Conservation (phyloP, 2,888 invertebrate species). For the Noctua pronuba region DNA sequence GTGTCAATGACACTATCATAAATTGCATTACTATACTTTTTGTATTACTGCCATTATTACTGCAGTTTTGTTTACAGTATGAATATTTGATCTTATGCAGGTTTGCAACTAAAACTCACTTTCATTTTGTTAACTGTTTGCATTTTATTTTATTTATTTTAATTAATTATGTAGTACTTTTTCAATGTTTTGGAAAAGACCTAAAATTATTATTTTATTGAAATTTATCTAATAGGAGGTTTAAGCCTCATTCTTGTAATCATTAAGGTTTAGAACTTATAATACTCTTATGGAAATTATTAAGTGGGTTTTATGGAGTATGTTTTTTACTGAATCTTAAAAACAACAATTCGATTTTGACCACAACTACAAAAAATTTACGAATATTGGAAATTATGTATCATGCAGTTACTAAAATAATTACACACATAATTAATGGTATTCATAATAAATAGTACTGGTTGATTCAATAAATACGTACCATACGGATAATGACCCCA, state of each 20-base stretch:
- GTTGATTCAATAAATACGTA: not conserved
- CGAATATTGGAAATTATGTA: not conserved
- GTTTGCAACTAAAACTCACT: not conserved
- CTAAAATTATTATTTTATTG: not conserved
- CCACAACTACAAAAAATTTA: not conserved
- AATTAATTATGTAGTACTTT: not conserved
- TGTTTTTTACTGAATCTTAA: not conserved
- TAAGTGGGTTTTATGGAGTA: not conserved
- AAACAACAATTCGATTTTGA: not conserved
- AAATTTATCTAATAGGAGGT: not conserved
- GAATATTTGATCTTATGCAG: not conserved
- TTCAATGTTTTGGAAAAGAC: not conserved
- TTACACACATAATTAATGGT: not conserved
- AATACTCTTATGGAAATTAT: not conserved
- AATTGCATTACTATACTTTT: too few species aligned
- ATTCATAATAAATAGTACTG: not conserved
- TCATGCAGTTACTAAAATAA: not conserved
- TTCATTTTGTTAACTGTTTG: not conserved
- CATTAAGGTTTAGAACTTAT: not conserved
- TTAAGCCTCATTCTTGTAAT: not conserved
- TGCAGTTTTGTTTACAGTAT: not conserved
- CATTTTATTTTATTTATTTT: not conserved
- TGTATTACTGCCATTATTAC: not conserved
- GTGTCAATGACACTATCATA: not conserved
- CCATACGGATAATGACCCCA: conserved; percentile 19